Evolutionary conservation across 2,797 vertebrate species (phyloP), one percentile per base, ranked within the genome.

Genomic region (Coreius guichenoti): DNA sequence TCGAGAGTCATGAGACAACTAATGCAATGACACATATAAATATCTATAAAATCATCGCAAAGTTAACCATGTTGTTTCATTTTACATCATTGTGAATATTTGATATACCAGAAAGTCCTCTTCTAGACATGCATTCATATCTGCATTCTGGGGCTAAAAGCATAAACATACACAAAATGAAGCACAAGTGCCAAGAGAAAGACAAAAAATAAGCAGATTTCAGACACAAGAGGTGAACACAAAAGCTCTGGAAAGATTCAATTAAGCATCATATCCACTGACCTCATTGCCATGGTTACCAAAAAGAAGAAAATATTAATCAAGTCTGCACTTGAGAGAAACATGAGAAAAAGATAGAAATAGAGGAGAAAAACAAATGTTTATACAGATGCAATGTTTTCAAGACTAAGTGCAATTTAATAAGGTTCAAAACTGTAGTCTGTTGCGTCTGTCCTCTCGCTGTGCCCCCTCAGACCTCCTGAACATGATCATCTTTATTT

Each of bases 181-280:
- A 84, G 3, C 7, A 47, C 45, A 65, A 36, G 3, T 54, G 17
- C 17, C 47, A 4, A 31, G 61, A 77, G 91, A 90, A 89, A 89
- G 90, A 88, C 88, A 83, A 89, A 88, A 92, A 95, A 94, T 94
- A 95, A 95, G 94, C 91, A 91, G 94, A 95, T 97, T 97, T 95
- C 94, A 96, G 96, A 97, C 96, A 97, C 94, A 94, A 94, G 95
- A 96, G 96, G 97, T 96, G 95, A 96, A 96, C 96, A 98, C 96
- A 96, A 98, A 98, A 96, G 96, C 97, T 96, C 95, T 93, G 95
- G 95, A 96, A 97, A 99, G 97, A 99, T 99, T 99, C 98, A 99
- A 98, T 99, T 99, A 99, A 98, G 97, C 98, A 98, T 98, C 97
- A 98, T 98, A 98, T 98, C 96, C 97, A 96, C 96, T 98, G 98